These are phyloP conservation scores for Saccopteryx bilineata DNA, from an alignment of 2,113 vertebrate genomes.

Conservation along the genomic window DNA sequence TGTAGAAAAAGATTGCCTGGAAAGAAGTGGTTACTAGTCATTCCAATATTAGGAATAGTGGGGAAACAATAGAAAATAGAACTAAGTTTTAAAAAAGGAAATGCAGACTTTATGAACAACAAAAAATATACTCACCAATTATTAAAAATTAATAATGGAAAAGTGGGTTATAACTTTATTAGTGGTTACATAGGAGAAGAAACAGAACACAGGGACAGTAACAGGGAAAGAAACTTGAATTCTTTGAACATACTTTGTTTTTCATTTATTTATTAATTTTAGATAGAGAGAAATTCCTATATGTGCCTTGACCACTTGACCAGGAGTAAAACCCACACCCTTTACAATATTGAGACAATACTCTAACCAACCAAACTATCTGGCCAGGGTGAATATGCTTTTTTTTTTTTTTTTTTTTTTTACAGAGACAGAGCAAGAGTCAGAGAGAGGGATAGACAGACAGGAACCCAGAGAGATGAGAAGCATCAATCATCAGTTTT, in stretches of 20 bases:
- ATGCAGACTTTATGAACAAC: not conserved
- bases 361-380: too few species aligned
- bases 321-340: too few species aligned
- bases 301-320: too few species aligned
- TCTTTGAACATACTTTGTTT: not conserved
- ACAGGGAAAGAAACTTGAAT: not conserved
- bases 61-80: not conserved
- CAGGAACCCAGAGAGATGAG: too few species aligned
- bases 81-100: not conserved
- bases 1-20: not conserved
- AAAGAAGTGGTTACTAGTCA: not conserved
- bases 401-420: too few species aligned
- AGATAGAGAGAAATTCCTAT: too few species aligned
- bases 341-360: too few species aligned
- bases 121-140: not conserved
- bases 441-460: too few species aligned
- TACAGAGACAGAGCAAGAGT: too few species aligned
- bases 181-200: not conserved
- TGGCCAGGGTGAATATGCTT: too few species aligned
- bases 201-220: not conserved
- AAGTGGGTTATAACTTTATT: not conserved
- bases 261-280: too few species aligned
- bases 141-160: constrained; percentile 34
- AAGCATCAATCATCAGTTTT: too few species aligned
- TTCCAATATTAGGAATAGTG: not conserved